Evolutionary conservation across 2,113 vertebrate genomes (phyloP).

Genomic region (Melanerpes formicivorus): DNA sequence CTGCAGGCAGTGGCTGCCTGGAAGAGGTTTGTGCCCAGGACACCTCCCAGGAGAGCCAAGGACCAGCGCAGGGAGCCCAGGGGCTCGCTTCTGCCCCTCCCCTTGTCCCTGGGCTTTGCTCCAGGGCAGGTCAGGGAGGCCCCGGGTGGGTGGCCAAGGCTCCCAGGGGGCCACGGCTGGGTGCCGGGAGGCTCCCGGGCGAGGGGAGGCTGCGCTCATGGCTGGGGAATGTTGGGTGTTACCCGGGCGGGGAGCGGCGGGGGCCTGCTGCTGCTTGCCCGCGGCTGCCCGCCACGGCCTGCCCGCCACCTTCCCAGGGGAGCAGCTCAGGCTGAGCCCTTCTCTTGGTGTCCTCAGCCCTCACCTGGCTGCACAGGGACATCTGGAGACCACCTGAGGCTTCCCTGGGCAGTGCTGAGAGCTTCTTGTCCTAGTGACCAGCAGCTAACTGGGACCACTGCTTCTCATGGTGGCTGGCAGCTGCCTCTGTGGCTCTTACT

Average conservation of each 20-base stretch:
- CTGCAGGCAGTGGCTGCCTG: fast-evolving
- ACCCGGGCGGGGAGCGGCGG: slow-evolving; percentile 34
- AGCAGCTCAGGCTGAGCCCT: neutral
- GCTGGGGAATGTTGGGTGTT: slow-evolving; percentile 75
- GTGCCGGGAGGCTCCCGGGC: slow-evolving; percentile 46
- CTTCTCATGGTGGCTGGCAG: neutral
- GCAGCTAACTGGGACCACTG: fast-evolving
- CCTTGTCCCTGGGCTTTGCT: neutral
- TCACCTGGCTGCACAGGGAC: neutral
- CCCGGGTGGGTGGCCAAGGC: fast-evolving
- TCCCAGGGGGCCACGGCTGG: neutral
- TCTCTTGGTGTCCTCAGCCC: neutral
- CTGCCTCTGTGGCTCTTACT: fast-evolving
- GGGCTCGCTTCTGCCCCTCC: neutral
- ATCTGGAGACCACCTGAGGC: neutral
- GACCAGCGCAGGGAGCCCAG: neutral
- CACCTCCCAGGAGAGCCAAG: fast-evolving
- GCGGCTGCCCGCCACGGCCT: neutral
- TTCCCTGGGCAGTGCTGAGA: neutral
- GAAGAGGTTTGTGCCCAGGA: neutral
- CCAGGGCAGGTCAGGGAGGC: too few relatives aligned
- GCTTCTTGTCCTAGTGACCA: neutral
- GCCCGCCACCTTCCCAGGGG: neutral
- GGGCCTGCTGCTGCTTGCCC: slow-evolving; percentile 70
- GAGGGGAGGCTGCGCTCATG: slow-evolving; percentile 39